These are phyloP conservation scores for Meganola albula DNA, from an alignment of 2,888 invertebrate species.

Conservation along the genomic window DNA sequence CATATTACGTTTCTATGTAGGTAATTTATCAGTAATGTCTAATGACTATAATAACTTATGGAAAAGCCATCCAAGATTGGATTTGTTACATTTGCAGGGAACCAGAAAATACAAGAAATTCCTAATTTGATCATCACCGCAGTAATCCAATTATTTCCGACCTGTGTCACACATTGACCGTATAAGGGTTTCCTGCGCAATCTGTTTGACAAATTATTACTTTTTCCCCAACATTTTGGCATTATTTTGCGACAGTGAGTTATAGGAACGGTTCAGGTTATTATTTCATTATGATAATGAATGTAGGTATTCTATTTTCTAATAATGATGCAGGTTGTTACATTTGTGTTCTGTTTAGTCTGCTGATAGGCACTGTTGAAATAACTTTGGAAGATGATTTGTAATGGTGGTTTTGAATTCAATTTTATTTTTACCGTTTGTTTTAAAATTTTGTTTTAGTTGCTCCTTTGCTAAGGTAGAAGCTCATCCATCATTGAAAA, in stretches of 20 bases:
- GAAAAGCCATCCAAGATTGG: conserved; percentile 38
- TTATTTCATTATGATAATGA: too few species aligned
- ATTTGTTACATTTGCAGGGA: conserved; percentile 37
- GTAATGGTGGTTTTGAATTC: neutral
- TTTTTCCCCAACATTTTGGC: conserved; percentile 12
- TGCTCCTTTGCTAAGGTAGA: too few species aligned
- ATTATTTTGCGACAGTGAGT: conserved; percentile 3
- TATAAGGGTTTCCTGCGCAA: conserved; percentile 19
- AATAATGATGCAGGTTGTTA: too few species aligned
- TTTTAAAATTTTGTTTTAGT: too few species aligned
- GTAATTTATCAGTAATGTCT: too few species aligned
- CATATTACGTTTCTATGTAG: too few species aligned
- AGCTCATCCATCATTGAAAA: too few species aligned
- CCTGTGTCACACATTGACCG: conserved; percentile 37
- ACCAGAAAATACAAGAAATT: conserved; percentile 56
- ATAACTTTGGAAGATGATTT: neutral
- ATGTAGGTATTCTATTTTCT: too few species aligned
- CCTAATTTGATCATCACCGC: conserved; percentile 61
- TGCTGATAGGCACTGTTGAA: neutral
- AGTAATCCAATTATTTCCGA: conserved; percentile 62
- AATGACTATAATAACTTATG: too few species aligned
- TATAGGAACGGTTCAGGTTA: conserved; percentile 2
- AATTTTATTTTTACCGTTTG: neutral
- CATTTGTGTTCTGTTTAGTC: too few species aligned
- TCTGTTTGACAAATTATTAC: conserved; percentile 26